Percentiles rank a stretch among this genome's conserved stretches.
Evolutionary conservation across 2,797 vertebrate genomes (phyloP).

Genomic region (Taeniopygia guttata): DNA sequence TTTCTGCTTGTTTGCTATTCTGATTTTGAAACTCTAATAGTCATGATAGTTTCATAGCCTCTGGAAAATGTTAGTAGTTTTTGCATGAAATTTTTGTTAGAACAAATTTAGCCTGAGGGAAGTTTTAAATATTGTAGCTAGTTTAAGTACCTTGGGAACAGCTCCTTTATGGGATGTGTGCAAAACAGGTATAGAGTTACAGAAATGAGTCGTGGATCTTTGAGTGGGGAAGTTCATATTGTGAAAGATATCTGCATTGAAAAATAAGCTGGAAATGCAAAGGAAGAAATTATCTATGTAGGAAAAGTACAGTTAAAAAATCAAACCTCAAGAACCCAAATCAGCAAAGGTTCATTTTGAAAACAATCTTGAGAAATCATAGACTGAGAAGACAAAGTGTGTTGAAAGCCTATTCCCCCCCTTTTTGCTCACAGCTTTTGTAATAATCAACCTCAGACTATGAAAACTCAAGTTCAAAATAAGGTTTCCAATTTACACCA

Average conservation of each 20-base stretch:
- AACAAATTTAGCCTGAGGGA: background rate
- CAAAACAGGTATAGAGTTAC: background rate
- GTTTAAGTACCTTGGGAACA: background rate
- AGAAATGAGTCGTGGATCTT: background rate
- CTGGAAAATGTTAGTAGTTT: background rate
- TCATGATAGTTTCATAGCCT: background rate
- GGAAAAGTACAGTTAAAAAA: background rate
- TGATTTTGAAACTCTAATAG: background rate
- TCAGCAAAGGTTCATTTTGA: background rate
- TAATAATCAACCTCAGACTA: background rate
- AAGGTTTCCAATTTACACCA: background rate
- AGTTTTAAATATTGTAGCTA: background rate
- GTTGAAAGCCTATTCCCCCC: background rate
- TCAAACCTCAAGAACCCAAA: background rate
- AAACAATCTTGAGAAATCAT: background rate
- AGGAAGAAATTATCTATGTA: background rate
- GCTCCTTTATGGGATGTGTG: background rate
- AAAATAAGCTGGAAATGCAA: background rate
- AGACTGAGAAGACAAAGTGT: background rate
- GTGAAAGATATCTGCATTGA: background rate
- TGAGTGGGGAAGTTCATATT: background rate
- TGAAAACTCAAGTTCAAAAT: background rate
- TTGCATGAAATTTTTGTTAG: background rate
- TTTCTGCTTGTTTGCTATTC: background rate
- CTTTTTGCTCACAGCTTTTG: background rate